phyloP scores from a whole-genome alignment of 2,797 vertebrate species.

The Pachyuromys duprasi region DNA sequence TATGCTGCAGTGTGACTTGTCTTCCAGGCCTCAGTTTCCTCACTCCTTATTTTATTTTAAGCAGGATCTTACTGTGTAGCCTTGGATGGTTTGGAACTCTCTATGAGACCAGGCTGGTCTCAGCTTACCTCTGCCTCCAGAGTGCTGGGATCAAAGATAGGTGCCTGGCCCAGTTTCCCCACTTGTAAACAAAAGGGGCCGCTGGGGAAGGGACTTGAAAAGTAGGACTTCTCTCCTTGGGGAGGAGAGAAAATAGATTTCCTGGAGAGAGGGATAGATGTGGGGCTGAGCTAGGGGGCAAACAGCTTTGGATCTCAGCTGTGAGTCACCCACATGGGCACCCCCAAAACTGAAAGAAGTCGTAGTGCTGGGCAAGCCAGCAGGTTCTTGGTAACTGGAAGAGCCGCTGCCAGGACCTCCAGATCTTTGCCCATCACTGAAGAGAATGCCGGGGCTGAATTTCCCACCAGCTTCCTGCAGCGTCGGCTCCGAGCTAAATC shows the following conservation, averaged over 20 bases:
- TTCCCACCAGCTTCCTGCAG: not conserved
- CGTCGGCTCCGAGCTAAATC: not conserved
- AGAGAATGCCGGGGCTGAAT: not conserved
- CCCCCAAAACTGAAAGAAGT: not conserved
- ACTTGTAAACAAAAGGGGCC: not conserved
- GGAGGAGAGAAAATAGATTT: constrained; percentile 6
- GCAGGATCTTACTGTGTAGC: not conserved
- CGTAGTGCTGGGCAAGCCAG: not conserved
- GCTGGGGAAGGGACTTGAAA: not conserved
- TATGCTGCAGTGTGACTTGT: not conserved
- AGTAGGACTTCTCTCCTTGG: not conserved
- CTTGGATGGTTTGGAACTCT: not conserved
- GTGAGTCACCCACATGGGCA: not conserved
- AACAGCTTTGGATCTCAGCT: not conserved
- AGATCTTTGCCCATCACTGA: not conserved
- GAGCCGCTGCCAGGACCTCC: not conserved
- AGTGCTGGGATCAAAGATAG: not conserved
- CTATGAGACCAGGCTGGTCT: not conserved
- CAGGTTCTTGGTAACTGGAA: not conserved
- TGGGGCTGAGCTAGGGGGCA: not conserved
- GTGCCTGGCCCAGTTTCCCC: no score
- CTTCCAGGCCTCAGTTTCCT: not conserved
- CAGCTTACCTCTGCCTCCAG: not conserved
- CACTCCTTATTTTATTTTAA: no score
- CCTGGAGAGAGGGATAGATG: not conserved